These are phyloP conservation scores for Heterodera carotae DNA, from an alignment of 1,140 invertebrate species.

Conservation along the genomic window DNA sequence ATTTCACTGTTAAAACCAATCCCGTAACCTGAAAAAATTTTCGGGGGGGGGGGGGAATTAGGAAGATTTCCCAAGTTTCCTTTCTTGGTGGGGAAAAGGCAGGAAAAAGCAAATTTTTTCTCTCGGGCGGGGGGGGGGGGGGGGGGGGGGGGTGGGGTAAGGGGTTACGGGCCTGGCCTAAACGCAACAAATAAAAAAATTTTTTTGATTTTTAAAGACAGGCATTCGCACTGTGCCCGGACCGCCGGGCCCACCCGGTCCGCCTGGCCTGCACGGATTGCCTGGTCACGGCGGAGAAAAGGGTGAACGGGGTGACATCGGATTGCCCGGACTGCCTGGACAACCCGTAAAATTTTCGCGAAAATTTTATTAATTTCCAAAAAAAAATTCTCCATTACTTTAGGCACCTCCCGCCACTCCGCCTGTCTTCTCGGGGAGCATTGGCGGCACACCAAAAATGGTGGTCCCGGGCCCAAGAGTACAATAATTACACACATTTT, in stretches of 20 bases:
- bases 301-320: conserved; percentile 60
- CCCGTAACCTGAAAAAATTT: too few relatives aligned
- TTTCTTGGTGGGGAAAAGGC: too few relatives aligned
- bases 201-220: not conserved
- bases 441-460: not conserved
- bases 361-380: not conserved
- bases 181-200: conserved; percentile 17
- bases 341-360: conserved; percentile 14
- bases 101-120: too few relatives aligned
- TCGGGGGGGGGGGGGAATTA: too few relatives aligned
- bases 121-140: too few relatives aligned
- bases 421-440: conserved; percentile 20
- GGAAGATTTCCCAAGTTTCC: too few relatives aligned
- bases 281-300: conserved; percentile 56
- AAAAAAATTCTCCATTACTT: not conserved
- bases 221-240: conserved; percentile 16
- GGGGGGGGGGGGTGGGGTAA: too few relatives aligned
- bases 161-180: too few relatives aligned
- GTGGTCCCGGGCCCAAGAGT: conserved; percentile 27
- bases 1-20: too few relatives aligned
- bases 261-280: conserved; percentile 53
- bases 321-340: conserved; percentile 55
- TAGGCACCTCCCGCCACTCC: conserved; percentile 24
- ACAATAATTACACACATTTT: not conserved
- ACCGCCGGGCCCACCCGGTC: conserved; percentile 46